These are phyloP conservation scores for Mythimna loreyi DNA, from an alignment of 2,888 invertebrate species.

Conservation along the genomic window DNA sequence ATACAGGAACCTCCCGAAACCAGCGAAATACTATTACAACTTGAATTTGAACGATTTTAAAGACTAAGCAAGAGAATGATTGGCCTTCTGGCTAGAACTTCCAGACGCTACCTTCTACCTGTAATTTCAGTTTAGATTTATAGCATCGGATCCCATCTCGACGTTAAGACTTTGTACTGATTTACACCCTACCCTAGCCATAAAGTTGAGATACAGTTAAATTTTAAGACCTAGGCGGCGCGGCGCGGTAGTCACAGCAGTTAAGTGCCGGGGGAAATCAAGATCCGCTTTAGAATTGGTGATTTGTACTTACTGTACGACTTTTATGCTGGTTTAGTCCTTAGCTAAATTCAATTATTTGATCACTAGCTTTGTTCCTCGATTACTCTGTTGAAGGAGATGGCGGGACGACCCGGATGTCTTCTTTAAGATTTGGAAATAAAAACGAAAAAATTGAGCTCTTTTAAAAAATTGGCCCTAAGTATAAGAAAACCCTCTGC, in stretches of 20 bases:
- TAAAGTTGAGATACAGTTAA: constrained; percentile 10
- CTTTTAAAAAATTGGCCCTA: too few species aligned
- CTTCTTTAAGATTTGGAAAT: too few species aligned
- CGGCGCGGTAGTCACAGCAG: neutral
- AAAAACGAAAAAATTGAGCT: too few species aligned
- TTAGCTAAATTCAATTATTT: constrained; percentile 3
- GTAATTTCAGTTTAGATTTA: neutral
- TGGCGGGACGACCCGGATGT: too few species aligned
- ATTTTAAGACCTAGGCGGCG: constrained; percentile 15
- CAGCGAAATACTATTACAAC: too few species aligned
- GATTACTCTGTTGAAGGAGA: neutral
- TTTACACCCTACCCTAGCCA: neutral
- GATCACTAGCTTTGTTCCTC: neutral
- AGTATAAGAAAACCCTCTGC: too few species aligned
- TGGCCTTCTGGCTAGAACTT: neutral
- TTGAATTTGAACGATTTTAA: too few species aligned
- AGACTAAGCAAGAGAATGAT: neutral
- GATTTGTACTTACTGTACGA: neutral
- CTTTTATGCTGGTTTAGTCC: constrained; percentile 8
- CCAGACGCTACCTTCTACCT: neutral
- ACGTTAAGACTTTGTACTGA: neutral
- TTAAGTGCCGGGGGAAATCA: constrained; percentile 41
- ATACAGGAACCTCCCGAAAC: neutral
- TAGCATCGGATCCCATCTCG: neutral
- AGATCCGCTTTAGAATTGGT: neutral